phyloP scores from a whole-genome alignment of 2,797 vertebrate genomes.

The Fringilla coelebs region DNA sequence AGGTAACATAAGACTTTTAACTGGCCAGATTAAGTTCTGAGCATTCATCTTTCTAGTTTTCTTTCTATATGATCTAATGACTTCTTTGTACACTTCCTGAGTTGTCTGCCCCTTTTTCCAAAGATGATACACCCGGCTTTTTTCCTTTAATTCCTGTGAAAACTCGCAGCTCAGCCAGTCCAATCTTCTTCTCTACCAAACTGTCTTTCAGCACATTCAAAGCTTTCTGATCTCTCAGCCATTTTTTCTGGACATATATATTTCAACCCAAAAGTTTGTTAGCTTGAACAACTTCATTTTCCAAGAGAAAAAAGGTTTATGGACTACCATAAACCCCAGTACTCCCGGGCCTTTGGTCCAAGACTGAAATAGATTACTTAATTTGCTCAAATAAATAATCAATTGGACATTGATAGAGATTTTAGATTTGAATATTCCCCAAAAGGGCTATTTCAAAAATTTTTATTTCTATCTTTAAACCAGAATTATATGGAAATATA shows the following conservation, averaged over 20 bases:
- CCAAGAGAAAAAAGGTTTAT: not conserved
- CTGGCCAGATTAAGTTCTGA: not conserved
- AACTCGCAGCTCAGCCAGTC: rapidly evolving
- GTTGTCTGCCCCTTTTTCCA: not conserved
- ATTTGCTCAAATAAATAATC: not conserved
- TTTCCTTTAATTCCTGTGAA: not conserved
- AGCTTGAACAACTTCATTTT: not conserved
- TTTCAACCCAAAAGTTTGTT: not conserved
- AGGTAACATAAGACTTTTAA: not conserved
- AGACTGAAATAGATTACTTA: not conserved
- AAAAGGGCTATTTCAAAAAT: rapidly evolving
- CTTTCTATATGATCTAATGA: not conserved
- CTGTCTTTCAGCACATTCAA: not conserved
- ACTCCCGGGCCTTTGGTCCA: not conserved
- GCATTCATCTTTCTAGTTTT: not conserved
- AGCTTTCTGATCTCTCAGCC: not conserved
- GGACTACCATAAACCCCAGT: not conserved
- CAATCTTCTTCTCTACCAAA: not conserved
- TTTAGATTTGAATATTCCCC: not conserved
- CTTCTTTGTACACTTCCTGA: not conserved
- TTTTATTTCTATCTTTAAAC: not conserved
- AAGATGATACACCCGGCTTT: rapidly evolving
- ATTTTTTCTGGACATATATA: not conserved
- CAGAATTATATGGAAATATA: not conserved
- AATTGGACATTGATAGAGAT: not conserved